phyloP scores from a whole-genome alignment of 1,140 invertebrate genomes.

The Epicauta chinensis region DNA sequence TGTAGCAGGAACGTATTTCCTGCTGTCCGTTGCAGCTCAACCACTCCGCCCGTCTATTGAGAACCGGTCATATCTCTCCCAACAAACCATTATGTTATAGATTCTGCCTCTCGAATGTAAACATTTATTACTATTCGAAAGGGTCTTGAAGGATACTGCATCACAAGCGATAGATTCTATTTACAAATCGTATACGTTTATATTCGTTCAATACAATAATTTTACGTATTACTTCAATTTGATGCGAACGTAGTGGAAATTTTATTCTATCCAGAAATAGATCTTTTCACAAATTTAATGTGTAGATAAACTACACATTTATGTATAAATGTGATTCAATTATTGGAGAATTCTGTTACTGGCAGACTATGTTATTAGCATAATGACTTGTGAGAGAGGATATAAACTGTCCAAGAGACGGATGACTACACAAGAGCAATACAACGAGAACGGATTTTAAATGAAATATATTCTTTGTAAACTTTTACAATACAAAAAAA shows the following conservation, averaged over 20 bases:
- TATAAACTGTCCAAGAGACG: no score
- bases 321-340: not conserved
- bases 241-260: not conserved
- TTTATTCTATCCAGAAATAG: not conserved
- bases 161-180: not conserved
- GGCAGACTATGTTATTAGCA: no score
- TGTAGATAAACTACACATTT: no score
- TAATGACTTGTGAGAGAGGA: no score
- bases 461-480: no score
- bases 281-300: not conserved
- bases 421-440: no score
- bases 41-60: slow-evolving; percentile 21
- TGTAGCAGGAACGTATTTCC: slow-evolving; percentile 29
- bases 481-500: no score
- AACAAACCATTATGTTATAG: slow-evolving; percentile 30
- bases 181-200: no score
- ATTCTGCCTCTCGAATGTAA: slow-evolving; percentile 28
- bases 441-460: no score
- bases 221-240: not conserved
- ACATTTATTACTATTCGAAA: slow-evolving; percentile 30
- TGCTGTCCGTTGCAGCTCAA: slow-evolving; percentile 27
- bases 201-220: not conserved
- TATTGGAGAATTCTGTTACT: no score
- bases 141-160: slow-evolving; percentile 18
- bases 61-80: slow-evolving; percentile 25